phyloP scores from a whole-genome alignment of 2,888 invertebrate genomes.

The Hydriomena furcata region DNA sequence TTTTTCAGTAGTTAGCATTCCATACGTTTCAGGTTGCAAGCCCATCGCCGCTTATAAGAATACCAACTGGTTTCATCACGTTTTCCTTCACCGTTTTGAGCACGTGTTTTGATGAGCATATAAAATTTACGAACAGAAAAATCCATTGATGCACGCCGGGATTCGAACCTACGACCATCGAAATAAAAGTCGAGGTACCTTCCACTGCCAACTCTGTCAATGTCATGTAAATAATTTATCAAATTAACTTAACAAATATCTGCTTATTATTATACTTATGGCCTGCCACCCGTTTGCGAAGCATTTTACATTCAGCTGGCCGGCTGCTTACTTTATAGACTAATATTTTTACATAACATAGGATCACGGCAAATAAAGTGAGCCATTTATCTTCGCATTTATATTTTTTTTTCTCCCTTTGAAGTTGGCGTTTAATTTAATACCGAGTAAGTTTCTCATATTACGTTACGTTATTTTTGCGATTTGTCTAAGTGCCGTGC shows the following conservation, averaged over 20 bases:
- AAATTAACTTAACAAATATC: slow-evolving; percentile 51
- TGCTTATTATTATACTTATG: no score
- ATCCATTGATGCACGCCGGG: no score
- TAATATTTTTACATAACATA: slow-evolving; percentile 62
- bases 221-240: slow-evolving; percentile 42
- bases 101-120: no score
- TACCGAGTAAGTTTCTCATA: slow-evolving; percentile 36
- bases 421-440: slow-evolving; percentile 54
- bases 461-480: slow-evolving; percentile 6
- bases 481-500: neutral
- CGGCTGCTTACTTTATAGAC: slow-evolving; percentile 60
- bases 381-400: slow-evolving; percentile 48
- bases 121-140: no score
- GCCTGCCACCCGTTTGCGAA: slow-evolving; percentile 48
- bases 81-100: no score
- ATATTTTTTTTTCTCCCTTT: slow-evolving; percentile 38
- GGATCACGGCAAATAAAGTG: slow-evolving; percentile 52
- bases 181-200: no score
- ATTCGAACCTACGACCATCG: no score
- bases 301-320: slow-evolving; percentile 63
- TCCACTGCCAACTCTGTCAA: slow-evolving; percentile 34
- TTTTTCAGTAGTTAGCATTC: no score
- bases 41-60: no score
- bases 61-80: no score
- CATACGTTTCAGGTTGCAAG: no score